Base-by-base conservation (phyloP, 2,888 invertebrate genomes). In the Timema podura region DNA sequence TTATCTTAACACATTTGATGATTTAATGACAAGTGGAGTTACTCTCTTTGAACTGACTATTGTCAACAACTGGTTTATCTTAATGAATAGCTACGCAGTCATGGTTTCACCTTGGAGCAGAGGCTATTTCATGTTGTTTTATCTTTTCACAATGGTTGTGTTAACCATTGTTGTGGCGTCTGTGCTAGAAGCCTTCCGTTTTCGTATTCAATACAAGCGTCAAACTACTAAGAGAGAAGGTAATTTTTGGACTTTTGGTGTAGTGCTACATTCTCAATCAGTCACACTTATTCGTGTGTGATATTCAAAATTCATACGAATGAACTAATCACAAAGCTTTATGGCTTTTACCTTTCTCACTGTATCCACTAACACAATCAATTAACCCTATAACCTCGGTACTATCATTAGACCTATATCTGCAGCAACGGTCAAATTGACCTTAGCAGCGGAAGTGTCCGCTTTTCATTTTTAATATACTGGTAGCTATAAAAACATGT, bases 41-140 rank as follows among this genome's bases (percentile, higher is more conserved):
- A 94, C 95, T 0, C 82, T 95, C 74, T 95, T 95, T 82, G 94
- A 95, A 81, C 82, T 95, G 76, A 95, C 94, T 0, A 93, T 95
- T 11, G 93, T 95, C 70, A 95, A 95, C 81, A 95, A 95, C 82
- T 95, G 95, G 95, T 94, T 95, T 77, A 91, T 94, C 70, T 86
- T 93, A 45, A 95, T 95, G 95, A 92, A 94, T 79, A 94, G 91
- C 1, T 92, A 90, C 78, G 90, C 91, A 0, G 84, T 86, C 0
- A 89, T 89, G 16, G 87, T 88, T 0, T 86, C 88, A 67, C 85
- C 89, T 77, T 91, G 90, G 81, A 90, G 90, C 69, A 84, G 94
- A 75, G 81, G 91, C n/a, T 95, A 91, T 79, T 95, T 95, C 79
- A 95, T 95, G 91, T 83, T 87, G 54, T 95, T 95, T 83, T 95